Base-by-base conservation (phyloP, 2,797 vertebrate genomes). In the Phrynocephalus vlangalii region DNA sequence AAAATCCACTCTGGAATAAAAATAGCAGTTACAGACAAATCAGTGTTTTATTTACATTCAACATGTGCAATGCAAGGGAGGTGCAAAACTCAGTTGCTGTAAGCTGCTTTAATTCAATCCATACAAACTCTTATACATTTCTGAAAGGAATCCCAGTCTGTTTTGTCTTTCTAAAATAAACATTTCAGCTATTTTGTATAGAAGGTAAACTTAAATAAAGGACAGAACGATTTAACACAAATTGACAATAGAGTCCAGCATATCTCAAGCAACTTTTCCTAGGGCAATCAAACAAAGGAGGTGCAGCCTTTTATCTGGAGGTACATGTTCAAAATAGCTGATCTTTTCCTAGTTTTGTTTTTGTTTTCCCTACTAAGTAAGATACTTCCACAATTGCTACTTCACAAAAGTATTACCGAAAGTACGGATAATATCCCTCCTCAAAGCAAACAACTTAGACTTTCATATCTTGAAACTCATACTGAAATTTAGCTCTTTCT, bases 21-120 rank as follows among this genome's bases (percentile, higher is more conserved):
- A 66, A 50, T 71, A 75, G 16, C 28, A 79, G 16, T 52, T 79
- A 11, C 20, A 13, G 1, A 13, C 0, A 24, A 89, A 44, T 44
- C 38, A 3, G 68, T 87, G 1, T 73, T 96, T 97, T 96, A 97
- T 95, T 96, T 67, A 60, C 78, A 94, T 88, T 88, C 86, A 78
- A 84, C 91, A 95, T 88, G 52, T 85, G 88, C 84, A 78, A 91
- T 89, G 95, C 92, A 91, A 1, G 92, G 80, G 76, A 44, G 56
- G 91, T 88, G 88, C 24, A 93, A 89, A 85, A 84, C 20, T 90
- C 83, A 83, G 88, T 0, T 86, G 83, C 79, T 84, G 87, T 52
- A 80, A 89, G 16, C 79, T 83, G 24, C 84, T 87, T 93, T 84
- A 86, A 90, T 90, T 90, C 33, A 91, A 15, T 90, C 73, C 83